Conservation (phyloP, 2,113 vertebrate species). For the Cheirogaleus medius region DNA sequence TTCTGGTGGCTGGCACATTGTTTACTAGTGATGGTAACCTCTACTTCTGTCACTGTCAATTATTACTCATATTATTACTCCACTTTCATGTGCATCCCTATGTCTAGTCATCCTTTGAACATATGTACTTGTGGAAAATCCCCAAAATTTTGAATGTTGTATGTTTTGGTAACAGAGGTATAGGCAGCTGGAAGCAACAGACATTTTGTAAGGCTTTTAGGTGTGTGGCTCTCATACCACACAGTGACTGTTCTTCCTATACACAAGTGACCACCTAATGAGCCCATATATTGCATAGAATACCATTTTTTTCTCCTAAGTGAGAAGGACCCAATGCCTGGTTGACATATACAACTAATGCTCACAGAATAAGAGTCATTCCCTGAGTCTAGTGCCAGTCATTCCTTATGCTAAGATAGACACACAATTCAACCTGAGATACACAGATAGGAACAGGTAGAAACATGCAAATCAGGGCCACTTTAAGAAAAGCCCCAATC, state of each 20-base stretch:
- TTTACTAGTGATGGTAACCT: background rate
- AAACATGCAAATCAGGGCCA: background rate
- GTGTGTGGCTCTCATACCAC: background rate
- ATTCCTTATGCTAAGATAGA: background rate
- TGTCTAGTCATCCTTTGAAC: background rate
- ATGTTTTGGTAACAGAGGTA: background rate
- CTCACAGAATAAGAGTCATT: background rate
- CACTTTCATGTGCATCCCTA: background rate
- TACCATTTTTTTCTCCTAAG: background rate
- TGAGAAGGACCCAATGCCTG: accelerated
- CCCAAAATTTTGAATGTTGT: background rate
- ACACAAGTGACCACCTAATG: too few species aligned
- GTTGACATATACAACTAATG: background rate
- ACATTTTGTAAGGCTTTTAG: background rate
- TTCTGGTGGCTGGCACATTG: background rate
- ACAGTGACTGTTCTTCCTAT: background rate
- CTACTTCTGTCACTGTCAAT: background rate
- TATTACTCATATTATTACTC: background rate
- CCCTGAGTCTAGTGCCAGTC: background rate
- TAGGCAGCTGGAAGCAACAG: background rate
- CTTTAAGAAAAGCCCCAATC: background rate
- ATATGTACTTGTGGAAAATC: background rate
- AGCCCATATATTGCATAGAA: too few species aligned
- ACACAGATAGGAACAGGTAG: background rate
- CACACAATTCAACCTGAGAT: background rate